These are phyloP conservation scores for Xanthia togata DNA, from an alignment of 2,888 invertebrate species.

Conservation along the genomic window DNA sequence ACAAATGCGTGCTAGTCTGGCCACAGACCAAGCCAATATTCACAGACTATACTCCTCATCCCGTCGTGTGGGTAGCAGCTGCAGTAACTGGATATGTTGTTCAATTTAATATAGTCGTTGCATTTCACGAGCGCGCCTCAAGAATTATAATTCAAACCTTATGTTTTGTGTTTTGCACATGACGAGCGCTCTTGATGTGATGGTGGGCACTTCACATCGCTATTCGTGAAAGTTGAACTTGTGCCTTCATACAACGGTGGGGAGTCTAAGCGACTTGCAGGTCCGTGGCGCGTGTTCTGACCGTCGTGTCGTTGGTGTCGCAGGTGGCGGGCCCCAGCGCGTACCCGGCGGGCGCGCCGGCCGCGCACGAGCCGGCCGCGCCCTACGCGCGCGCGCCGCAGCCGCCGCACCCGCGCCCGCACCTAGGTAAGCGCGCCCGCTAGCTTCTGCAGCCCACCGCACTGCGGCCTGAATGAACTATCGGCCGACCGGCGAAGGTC, in stretches of 20 bases:
- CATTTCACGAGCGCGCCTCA: neutral
- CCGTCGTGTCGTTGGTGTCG: neutral
- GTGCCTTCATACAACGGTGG: neutral
- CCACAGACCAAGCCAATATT: neutral
- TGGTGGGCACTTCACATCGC: no score
- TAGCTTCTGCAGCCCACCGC: neutral
- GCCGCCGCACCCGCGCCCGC: conserved; percentile 88
- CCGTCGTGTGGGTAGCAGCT: neutral
- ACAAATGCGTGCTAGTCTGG: neutral
- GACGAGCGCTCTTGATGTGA: neutral
- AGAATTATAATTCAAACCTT: neutral
- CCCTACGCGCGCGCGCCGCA: conserved; percentile 87
- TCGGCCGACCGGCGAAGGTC: conserved; percentile 1
- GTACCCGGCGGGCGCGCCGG: conserved; percentile 84
- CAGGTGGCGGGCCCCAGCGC: conserved; percentile 79
- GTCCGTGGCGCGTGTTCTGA: neutral
- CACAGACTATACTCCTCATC: neutral
- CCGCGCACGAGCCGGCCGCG: conserved; percentile 79
- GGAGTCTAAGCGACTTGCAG: no score
- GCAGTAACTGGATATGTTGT: neutral
- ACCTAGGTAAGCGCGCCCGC: conserved; percentile 76
- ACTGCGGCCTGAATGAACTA: conserved; percentile 11
- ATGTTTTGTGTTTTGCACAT: neutral
- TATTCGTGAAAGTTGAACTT: neutral
- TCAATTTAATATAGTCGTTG: neutral